These are phyloP conservation scores for Lacerta bilineata DNA, from an alignment of 2,797 vertebrate species.

Conservation along the genomic window DNA sequence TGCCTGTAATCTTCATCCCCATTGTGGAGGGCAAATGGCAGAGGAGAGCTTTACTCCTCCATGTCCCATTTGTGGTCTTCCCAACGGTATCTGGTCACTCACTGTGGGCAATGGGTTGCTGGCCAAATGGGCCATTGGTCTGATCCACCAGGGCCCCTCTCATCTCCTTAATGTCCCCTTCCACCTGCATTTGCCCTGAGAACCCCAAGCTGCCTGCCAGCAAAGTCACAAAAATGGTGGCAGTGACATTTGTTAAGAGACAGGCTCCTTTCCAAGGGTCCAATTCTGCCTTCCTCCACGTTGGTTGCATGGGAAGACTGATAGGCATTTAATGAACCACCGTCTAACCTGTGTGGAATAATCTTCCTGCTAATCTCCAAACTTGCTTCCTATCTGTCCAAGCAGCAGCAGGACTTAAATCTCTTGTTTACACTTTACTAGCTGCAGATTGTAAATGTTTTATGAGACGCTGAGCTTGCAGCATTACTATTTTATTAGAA, in stretches of 20 bases:
- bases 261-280: constrained; percentile 68
- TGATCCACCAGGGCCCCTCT: background rate
- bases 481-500: constrained; percentile 86
- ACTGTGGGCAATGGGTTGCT: background rate
- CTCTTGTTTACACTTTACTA: constrained; percentile 79
- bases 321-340: constrained; percentile 75
- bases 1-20: too few relatives aligned
- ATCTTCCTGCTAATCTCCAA: constrained; percentile 71
- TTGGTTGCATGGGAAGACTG: constrained; percentile 51
- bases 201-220: background rate
- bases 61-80: too few relatives aligned
- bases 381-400: constrained; percentile 70
- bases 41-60: too few relatives aligned
- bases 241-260: constrained; percentile 20
- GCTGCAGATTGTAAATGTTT: constrained; percentile 83
- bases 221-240: constrained; percentile 25
- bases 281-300: constrained; percentile 37
- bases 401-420: constrained; percentile 75
- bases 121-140: background rate
- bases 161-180: background rate
- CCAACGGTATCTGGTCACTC: background rate
- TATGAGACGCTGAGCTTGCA: constrained; percentile 83
- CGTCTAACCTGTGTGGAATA: constrained; percentile 75
- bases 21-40: too few relatives aligned
- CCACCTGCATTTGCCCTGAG: background rate